These are phyloP conservation scores for Sarcophaga bullata DNA, from an alignment of 1,140 invertebrate species.

Conservation along the genomic window DNA sequence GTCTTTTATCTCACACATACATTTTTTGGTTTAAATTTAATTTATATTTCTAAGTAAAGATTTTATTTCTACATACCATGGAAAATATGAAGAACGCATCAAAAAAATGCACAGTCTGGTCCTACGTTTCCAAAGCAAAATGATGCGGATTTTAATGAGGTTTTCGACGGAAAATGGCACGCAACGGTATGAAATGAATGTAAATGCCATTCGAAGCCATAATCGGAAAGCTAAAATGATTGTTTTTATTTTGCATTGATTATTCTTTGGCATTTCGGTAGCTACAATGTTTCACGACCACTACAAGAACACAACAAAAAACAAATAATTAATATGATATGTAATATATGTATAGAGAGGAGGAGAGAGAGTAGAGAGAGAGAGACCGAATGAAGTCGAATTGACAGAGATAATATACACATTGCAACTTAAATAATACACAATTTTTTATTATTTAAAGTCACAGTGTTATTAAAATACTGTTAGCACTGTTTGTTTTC, in stretches of 20 bases:
- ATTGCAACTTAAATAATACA: not conserved
- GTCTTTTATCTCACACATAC: no score
- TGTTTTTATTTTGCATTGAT: constrained; percentile 96
- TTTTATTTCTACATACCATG: constrained; percentile 72
- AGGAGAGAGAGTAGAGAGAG: no score
- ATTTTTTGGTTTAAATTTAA: no score
- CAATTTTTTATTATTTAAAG: no score
- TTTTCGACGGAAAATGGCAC: constrained; percentile 96
- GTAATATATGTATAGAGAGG: not conserved
- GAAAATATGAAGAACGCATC: constrained; percentile 97
- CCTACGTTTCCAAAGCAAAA: constrained; percentile 89
- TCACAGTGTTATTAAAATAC: no score
- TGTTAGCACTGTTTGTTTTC: not conserved
- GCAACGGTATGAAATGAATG: constrained; percentile 97
- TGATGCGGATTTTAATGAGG: constrained; percentile 95
- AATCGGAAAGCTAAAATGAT: constrained; percentile 97
- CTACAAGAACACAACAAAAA: no score
- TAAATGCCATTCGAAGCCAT: constrained; percentile 98
- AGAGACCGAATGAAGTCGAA: no score
- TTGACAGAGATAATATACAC: no score
- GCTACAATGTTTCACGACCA: constrained; percentile 94
- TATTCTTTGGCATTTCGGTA: constrained; percentile 95
- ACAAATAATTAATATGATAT: constrained; percentile 19
- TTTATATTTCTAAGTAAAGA: no score
- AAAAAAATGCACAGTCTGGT: constrained; percentile 91